A percentile compares a stretch with the other conserved stretches of the same genome.
phyloP scores from a whole-genome alignment of 2,797 vertebrate genomes.

The Crenichthys baileyi region DNA sequence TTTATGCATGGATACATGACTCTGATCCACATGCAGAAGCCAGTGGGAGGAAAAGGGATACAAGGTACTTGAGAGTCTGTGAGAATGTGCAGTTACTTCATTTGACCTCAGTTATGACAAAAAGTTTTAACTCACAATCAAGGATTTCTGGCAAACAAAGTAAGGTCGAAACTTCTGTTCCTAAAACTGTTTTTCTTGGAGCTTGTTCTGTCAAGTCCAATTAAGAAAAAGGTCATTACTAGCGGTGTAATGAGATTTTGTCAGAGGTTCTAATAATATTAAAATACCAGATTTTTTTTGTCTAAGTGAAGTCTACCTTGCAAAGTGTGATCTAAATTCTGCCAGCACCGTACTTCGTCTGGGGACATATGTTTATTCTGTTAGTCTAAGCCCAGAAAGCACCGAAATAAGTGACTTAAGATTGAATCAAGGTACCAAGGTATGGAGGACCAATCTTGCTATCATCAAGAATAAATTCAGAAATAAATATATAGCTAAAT shows the following conservation, averaged over 20 bases:
- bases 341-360: background rate
- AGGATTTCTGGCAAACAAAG: background rate
- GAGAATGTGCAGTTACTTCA: slow-evolving; percentile 26
- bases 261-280: background rate
- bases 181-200: slow-evolving; percentile 14
- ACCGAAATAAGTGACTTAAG: background rate
- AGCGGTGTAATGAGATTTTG: background rate
- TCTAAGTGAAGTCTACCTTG: background rate
- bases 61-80: slow-evolving; percentile 56
- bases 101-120: background rate
- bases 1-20: slow-evolving; percentile 66
- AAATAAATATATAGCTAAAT: too few relatives aligned
- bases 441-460: background rate
- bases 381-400: background rate
- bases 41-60: slow-evolving; percentile 40
- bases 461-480: too few relatives aligned
- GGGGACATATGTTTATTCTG: background rate
- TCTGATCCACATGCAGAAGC: slow-evolving; percentile 42
- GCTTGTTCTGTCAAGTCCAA: slow-evolving; percentile 52
- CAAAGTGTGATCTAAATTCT: too few relatives aligned
- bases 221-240: slow-evolving; percentile 32
- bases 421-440: background rate
- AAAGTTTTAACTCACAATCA: background rate
- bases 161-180: background rate
- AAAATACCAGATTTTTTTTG: background rate